These are phyloP conservation scores for Chloropsis hardwickii DNA, from an alignment of 2,113 vertebrate species.

Conservation along the genomic window DNA sequence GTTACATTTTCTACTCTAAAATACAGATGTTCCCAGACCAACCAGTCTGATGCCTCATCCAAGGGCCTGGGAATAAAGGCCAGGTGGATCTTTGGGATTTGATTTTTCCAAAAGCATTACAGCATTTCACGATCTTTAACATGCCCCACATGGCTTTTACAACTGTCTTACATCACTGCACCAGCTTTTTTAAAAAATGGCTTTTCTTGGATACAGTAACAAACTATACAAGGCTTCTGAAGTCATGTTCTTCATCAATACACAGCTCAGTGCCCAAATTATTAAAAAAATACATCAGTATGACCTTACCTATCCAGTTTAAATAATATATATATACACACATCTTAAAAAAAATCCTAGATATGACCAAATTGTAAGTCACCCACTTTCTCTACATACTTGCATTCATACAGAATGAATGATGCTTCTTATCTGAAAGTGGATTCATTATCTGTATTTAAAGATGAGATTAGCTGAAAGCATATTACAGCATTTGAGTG, in stretches of 20 bases:
- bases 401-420: background rate
- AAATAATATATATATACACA: background rate
- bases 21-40: background rate
- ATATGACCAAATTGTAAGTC: background rate
- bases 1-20: background rate
- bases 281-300: background rate
- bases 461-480: conserved; percentile 51
- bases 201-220: background rate
- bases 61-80: background rate
- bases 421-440: conserved; percentile 13
- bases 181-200: background rate
- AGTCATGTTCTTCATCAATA: background rate
- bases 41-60: background rate
- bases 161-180: background rate
- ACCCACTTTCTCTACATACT: background rate
- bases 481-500: conserved; percentile 30
- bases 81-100: background rate
- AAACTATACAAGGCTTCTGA: background rate
- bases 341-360: background rate
- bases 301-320: background rate
- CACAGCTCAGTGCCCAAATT: background rate
- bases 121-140: background rate
- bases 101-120: background rate
- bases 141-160: background rate
- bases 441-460: conserved; percentile 54